Conservation (phyloP, 1,140 invertebrate genomes). For the Oryzaephilus surinamensis region DNA sequence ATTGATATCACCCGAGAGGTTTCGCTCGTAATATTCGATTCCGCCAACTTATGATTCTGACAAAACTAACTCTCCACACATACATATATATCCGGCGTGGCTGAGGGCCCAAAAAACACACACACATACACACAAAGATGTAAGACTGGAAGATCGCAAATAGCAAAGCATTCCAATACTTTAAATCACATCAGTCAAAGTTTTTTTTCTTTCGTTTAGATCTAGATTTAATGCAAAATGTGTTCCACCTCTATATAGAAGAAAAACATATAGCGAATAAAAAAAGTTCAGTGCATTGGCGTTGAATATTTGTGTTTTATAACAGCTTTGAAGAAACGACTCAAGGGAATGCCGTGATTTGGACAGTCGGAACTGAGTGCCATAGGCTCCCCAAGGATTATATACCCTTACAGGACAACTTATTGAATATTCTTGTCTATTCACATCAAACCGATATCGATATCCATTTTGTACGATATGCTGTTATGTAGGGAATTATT, state of each 20-base stretch:
- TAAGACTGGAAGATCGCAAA: no score
- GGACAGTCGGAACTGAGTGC: conserved; percentile 29
- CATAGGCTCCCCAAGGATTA: conserved; percentile 16
- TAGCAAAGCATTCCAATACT: no score
- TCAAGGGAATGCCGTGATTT: conserved; percentile 23
- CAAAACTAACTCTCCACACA: no score
- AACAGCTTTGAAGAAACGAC: conserved; percentile 14
- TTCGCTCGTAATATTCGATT: conserved; percentile 25
- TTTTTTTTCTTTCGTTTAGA: conserved; percentile 3
- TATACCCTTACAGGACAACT: conserved; percentile 25
- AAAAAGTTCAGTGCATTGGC: conserved; percentile 11
- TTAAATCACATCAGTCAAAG: conserved; percentile 32
- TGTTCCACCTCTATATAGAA: background rate
- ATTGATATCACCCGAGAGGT: conserved; percentile 34
- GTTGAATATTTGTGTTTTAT: conserved; percentile 25
- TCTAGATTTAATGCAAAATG: conserved; percentile 14
- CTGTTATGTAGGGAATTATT: no score
- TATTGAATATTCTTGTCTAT: conserved; percentile 20
- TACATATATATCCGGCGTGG: no score
- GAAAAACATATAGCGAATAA: background rate
- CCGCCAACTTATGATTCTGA: conserved; percentile 31
- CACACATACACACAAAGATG: no score
- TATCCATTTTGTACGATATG: no score
- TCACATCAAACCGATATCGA: background rate
- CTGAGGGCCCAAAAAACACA: no score